These are phyloP conservation scores for Eciton burchellii DNA, from an alignment of 1,140 invertebrate genomes.

Conservation along the genomic window DNA sequence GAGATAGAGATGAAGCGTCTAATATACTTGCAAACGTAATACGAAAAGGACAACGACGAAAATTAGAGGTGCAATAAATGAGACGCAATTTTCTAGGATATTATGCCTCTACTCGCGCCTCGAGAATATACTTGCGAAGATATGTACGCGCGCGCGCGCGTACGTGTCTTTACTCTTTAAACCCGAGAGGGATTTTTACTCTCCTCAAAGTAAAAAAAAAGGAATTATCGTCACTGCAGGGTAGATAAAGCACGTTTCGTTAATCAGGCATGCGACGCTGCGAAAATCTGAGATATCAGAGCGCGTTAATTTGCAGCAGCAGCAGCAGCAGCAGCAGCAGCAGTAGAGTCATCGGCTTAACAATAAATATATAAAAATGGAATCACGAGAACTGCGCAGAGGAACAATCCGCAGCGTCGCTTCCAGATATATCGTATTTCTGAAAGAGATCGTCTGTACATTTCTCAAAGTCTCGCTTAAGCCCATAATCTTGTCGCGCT, in stretches of 20 bases:
- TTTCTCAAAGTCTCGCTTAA: not conserved
- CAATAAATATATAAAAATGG: conserved; percentile 1
- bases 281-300: not conserved
- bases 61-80: conserved; percentile 49
- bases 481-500: no score
- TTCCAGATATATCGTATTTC: not conserved
- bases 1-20: conserved; percentile 22
- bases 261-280: not conserved
- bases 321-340: not conserved
- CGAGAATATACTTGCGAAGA: not conserved
- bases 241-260: conserved; percentile 14
- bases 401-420: not conserved
- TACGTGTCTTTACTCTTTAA: conserved; percentile 33
- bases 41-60: conserved; percentile 44
- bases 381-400: not conserved
- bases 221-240: conserved; percentile 2
- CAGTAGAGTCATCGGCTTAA: not conserved
- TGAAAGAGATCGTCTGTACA: not conserved
- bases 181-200: conserved; percentile 31
- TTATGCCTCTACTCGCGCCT: conserved; percentile 17
- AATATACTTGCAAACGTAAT: conserved; percentile 43
- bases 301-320: not conserved
- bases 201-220: not conserved
- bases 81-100: conserved; percentile 50
- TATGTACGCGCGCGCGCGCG: not conserved